Base-by-base conservation (phyloP, 2,888 invertebrate genomes). In the Diogma glabrata region DNA sequence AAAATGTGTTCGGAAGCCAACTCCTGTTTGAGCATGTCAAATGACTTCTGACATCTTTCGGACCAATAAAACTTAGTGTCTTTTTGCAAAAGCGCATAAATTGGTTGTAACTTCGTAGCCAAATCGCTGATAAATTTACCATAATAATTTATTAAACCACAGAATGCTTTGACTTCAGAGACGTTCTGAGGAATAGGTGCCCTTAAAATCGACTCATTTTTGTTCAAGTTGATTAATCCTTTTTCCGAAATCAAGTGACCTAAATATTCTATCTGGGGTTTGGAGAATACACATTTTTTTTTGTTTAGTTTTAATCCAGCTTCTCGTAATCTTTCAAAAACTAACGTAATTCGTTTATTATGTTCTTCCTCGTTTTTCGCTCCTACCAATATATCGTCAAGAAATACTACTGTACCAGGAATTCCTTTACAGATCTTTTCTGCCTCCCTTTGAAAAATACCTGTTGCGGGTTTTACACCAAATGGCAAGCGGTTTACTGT, bases 71-170 rank as follows among this genome's bases (percentile, higher is more conserved):
- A 24, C 9, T 24, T 9, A 24, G n/a, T n/a, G n/a, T 24, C 9
- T 24, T 54, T 48, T 24, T 52, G 54, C 28, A 56, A 24, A 7
- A 24, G 6, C 9, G 6, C 24, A 24, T 24, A 24, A 6, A 24
- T 24, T 7, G 46, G 51, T n/a, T 38, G 22, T 16, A 48, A 47
- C 14, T 49, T 17, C 3, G 17, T 16, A 12, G 58, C 54, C 26
- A 60, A 36, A 50, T 54, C 54, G n/a, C 56, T 49, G 46, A 59
- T 53, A 56, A 58, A 59, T 12, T 50, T 53, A n/a, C 56, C 51
- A 8, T 57, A 45, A 51, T 58, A 59, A 43, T 57, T 60, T 2
- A 57, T 22, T 46, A 53, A 50, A 4, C 54, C 54, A 8, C 55
- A 36, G 40, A 54, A 56, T 33, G 50, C 22, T 38, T 53, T 52